These are phyloP conservation scores for Lepidocyrtinus sp. DNA, from an alignment of 2,888 invertebrate genomes.

Conservation along the genomic window DNA sequence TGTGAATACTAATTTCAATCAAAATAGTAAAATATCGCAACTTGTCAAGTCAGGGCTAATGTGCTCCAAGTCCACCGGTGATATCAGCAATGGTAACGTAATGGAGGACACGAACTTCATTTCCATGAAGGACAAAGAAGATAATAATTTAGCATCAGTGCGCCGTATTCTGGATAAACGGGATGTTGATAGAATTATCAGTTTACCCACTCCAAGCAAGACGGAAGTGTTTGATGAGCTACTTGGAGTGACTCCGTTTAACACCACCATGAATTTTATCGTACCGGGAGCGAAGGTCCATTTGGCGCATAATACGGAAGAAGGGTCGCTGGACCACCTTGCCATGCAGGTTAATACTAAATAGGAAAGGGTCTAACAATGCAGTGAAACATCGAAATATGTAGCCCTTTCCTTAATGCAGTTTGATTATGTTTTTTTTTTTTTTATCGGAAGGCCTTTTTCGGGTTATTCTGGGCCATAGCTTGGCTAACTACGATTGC, in stretches of 20 bases:
- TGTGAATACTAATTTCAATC: too few species aligned
- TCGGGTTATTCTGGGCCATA: conserved; percentile 49
- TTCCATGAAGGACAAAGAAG: background rate
- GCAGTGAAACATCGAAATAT: too few species aligned
- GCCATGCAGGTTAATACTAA: conserved; percentile 50
- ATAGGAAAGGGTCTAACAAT: background rate
- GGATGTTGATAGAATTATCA: too few species aligned
- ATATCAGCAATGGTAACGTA: background rate
- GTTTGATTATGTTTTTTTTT: background rate
- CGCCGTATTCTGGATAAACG: background rate
- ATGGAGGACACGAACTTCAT: background rate
- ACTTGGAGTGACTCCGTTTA: conserved; percentile 34
- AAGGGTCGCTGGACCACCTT: conserved; percentile 40
- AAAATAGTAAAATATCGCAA: conserved; percentile 3
- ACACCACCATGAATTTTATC: conserved; percentile 59
- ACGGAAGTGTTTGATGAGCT: too few species aligned
- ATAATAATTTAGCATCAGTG: background rate
- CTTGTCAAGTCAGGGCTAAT: background rate
- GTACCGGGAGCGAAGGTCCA: conserved; percentile 35
- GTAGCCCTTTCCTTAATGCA: background rate
- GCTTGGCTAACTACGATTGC: conserved; percentile 53
- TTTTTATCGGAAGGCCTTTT: conserved; percentile 42
- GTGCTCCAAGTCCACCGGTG: background rate
- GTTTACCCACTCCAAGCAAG: too few species aligned
- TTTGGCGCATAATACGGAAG: conserved; percentile 33